phyloP scores from a whole-genome alignment of 2,888 invertebrate genomes.

The Amphipyra tragopoginis region DNA sequence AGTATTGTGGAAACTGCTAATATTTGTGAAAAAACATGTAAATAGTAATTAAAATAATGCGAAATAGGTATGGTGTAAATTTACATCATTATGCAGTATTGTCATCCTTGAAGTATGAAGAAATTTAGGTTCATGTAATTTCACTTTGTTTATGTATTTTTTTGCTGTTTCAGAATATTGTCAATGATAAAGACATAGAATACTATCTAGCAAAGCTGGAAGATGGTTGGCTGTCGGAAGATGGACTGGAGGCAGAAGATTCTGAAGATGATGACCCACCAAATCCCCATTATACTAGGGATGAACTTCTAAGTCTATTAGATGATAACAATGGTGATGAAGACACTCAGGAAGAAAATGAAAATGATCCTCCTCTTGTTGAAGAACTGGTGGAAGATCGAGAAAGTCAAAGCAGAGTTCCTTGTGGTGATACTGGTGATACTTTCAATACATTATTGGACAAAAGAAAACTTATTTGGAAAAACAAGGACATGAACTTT shows the following conservation, averaged over 20 bases:
- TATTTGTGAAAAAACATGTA: conserved; percentile 8
- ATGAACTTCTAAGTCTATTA: conserved; percentile 56
- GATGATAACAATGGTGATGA: conserved; percentile 36
- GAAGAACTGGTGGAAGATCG: conserved; percentile 35
- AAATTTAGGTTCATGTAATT: conserved; percentile 14
- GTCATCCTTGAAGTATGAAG: conserved; percentile 29
- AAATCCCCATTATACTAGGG: conserved; percentile 44
- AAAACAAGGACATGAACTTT: conserved; percentile 62
- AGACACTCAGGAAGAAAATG: conserved; percentile 23
- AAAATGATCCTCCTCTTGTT: conserved; percentile 44
- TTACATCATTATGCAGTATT: conserved; percentile 21
- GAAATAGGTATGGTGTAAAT: conserved; percentile 9
- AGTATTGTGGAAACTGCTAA: conserved; percentile 7
- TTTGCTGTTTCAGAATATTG: conserved; percentile 11
- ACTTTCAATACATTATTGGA: conserved; percentile 55
- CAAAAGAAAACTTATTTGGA: conserved; percentile 66
- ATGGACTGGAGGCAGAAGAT: conserved; percentile 63
- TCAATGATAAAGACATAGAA: conserved; percentile 29
- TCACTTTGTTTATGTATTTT: conserved; percentile 5
- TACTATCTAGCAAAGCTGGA: conserved; percentile 58
- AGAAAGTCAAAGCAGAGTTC: conserved; percentile 28
- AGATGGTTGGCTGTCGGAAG: no score
- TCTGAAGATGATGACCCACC: conserved; percentile 60
- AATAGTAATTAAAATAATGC: background rate
- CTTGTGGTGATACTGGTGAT: conserved; percentile 21